phyloP scores from a whole-genome alignment of 2,888 invertebrate genomes.

The Catonia carolina region DNA sequence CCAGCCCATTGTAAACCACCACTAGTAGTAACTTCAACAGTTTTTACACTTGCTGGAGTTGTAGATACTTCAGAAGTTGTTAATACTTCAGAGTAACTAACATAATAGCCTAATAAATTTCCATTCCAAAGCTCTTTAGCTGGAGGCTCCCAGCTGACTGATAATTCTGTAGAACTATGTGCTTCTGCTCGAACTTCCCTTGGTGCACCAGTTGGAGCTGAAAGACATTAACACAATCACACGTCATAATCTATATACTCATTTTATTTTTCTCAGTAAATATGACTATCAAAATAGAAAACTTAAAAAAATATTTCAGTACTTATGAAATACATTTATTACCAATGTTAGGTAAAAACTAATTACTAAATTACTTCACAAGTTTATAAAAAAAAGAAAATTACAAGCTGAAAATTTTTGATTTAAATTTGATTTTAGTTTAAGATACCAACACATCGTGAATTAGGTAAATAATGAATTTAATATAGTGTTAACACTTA shows the following conservation, averaged over 20 bases:
- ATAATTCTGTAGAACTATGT: conserved; percentile 76
- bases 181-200: conserved; percentile 74
- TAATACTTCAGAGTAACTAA: conserved; percentile 68
- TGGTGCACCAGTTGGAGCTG: conserved; percentile 68
- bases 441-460: no score
- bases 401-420: no score
- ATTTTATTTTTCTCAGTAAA: not conserved
- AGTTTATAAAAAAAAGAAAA: no score
- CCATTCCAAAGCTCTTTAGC: conserved; percentile 82
- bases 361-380: no score
- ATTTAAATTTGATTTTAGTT: no score
- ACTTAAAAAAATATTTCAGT: conserved; percentile 1
- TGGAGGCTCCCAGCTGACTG: conserved; percentile 82
- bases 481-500: no score
- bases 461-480: no score
- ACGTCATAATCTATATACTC: not conserved
- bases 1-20: conserved; percentile 65
- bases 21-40: conserved; percentile 72
- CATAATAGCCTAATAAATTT: conserved; percentile 78
- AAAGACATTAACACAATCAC: no score
- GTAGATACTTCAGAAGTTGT: conserved; percentile 33
- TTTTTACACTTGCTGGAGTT: conserved; percentile 60
- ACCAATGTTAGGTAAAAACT: no score
- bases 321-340: no score
- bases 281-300: not conserved